Evolutionary conservation across 64 coral and sea anemone species (phyloP), one percentile per base, ranked within the genome.

Genomic region (Montipora capricornis): DNA sequence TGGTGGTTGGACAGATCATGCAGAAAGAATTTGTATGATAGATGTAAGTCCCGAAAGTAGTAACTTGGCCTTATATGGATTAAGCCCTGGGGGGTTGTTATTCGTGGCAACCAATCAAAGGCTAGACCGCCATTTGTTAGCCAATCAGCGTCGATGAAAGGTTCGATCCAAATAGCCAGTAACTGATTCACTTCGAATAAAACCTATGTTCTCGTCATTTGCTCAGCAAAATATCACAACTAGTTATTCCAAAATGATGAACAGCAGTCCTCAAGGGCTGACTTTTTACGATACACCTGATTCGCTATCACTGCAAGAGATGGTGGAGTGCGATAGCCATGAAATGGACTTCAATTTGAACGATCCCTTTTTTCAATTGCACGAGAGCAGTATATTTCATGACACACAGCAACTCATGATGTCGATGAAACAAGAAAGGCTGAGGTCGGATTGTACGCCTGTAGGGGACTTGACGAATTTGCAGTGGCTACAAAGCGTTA

Each of bases 331-430:
- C 59, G 98, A 99, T 68, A 96, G 96, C 20, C 82, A 89, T 14
- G 98, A 99, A 84, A 94, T 99, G 84, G 98, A 99, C 73, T 87
- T 99, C 16, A 99, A 99, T 73, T 99, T 94, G 86, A 99, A 99
- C 95, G 98, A 99, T 94, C 98, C 98, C 3, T 69, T 96, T 24
- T 94, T 99, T 66, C 92, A 94, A 59, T 89, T 94, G 79, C 92
- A 94, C 14, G 93, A 94, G 44, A 80, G 89, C 53, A 85, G 91
- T 58, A 78, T 93, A 51, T 90, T 90, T 83, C 95, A 90, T 74
- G 94, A 93, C 78, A 84, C 80, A 44, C 97, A 98, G 44, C 92
- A 93, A 50, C 24, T 44, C 20, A 59, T 91, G 73, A 68, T 91
- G 73, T 92, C 96, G 37, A 79, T 91, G 68, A 95, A 96, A 48